Evolutionary conservation across 2,113 vertebrate species (phyloP).

Genomic region (Mus musculus): GRCm39 chr12:68517001-68517500

Average conservation of each 20-base stretch:
- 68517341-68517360: neutral
- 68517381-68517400: neutral
- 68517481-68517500: neutral
- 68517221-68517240: neutral
- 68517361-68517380: neutral
- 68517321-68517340: neutral
- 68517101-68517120: slow-evolving; percentile 45
- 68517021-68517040: neutral
- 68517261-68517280: neutral
- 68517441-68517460: neutral
- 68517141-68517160: slow-evolving; percentile 15
- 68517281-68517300: neutral
- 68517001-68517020: neutral
- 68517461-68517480: neutral
- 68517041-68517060: neutral
- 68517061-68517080: slow-evolving; percentile 16
- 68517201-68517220: neutral
- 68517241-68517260: neutral
- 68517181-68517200: neutral
- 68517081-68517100: slow-evolving; percentile 49
- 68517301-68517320: neutral
- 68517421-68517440: neutral
- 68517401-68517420: neutral
- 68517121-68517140: slow-evolving; percentile 45
- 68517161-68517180: neutral